Conservation (phyloP, 2,888 invertebrate species). For the Idaea biselata region DNA sequence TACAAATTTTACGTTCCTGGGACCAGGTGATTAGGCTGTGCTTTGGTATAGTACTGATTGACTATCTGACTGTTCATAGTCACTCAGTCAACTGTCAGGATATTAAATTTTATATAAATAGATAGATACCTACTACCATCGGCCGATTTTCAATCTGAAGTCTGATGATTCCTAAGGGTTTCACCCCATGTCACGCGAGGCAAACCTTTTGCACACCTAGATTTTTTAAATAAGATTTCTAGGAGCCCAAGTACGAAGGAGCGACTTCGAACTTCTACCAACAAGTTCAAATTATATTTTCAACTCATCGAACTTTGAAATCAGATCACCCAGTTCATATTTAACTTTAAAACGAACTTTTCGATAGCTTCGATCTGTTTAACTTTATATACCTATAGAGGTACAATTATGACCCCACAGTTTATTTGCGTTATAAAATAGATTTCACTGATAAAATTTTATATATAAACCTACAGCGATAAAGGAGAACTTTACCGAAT, state of each 20-base stretch:
- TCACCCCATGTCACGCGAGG: slow-evolving; percentile 58
- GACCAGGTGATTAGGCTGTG: too few relatives aligned
- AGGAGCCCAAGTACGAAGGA: not conserved
- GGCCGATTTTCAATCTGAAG: not conserved
- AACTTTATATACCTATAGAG: slow-evolving; percentile 15
- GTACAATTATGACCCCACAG: slow-evolving; percentile 15
- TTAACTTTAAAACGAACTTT: slow-evolving; percentile 48
- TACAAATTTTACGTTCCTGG: too few relatives aligned
- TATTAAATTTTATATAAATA: too few relatives aligned
- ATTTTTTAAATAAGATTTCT: slow-evolving; percentile 15
- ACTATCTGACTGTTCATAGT: too few relatives aligned
- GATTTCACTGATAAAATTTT: slow-evolving; percentile 26
- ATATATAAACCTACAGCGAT: slow-evolving; percentile 29
- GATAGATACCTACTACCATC: slow-evolving; percentile 20
- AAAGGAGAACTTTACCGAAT: slow-evolving; percentile 34
- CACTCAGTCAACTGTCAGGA: too few relatives aligned
- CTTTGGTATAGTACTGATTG: too few relatives aligned
- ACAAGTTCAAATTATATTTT: slow-evolving; percentile 36
- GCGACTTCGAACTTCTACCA: not conserved
- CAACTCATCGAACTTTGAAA: slow-evolving; percentile 43
- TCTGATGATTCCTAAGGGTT: slow-evolving; percentile 30
- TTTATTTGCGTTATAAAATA: slow-evolving; percentile 17
- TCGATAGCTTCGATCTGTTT: slow-evolving; percentile 28
- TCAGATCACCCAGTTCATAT: slow-evolving; percentile 37
- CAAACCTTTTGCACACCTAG: slow-evolving; percentile 53